phyloP scores from a whole-genome alignment of 1,140 invertebrate species.

The Pogonognathellus flavescens region DNA sequence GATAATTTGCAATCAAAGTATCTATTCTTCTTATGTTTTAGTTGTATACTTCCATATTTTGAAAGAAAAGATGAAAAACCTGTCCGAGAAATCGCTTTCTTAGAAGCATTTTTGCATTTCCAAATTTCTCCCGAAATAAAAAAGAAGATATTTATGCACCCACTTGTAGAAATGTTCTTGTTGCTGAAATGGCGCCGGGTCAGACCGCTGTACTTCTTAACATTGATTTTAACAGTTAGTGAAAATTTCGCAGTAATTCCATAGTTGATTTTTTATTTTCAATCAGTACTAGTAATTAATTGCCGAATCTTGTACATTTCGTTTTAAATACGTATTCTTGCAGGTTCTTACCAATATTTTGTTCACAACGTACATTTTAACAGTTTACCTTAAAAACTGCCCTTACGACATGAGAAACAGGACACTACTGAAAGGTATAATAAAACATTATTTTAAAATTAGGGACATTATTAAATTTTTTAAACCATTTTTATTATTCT shows the following conservation, averaged over 20 bases:
- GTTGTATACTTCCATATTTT: background rate
- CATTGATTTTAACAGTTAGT: background rate
- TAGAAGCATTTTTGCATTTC: background rate
- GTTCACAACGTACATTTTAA: background rate
- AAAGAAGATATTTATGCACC: background rate
- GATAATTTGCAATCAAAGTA: too few relatives aligned
- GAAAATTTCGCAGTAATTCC: too few relatives aligned
- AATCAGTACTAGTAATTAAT: too few relatives aligned
- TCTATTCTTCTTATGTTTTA: too few relatives aligned
- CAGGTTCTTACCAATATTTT: background rate
- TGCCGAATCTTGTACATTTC: too few relatives aligned
- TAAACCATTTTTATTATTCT: too few relatives aligned
- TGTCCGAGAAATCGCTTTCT: background rate
- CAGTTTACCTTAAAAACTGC: background rate
- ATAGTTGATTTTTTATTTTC: too few relatives aligned
- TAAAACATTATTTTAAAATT: too few relatives aligned
- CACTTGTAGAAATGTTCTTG: background rate
- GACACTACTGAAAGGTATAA: too few relatives aligned
- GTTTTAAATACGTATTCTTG: background rate
- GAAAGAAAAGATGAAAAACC: background rate
- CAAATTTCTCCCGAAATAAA: background rate
- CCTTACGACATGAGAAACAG: background rate
- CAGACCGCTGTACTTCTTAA: slow-evolving; percentile 70
- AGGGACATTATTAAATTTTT: too few relatives aligned
- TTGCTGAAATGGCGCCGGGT: background rate